A percentile compares a stretch with the other conserved stretches of the same genome.
These are phyloP conservation scores for Dromiciops gliroides DNA, from an alignment of 2,113 vertebrate genomes.

Conservation along the genomic window DNA sequence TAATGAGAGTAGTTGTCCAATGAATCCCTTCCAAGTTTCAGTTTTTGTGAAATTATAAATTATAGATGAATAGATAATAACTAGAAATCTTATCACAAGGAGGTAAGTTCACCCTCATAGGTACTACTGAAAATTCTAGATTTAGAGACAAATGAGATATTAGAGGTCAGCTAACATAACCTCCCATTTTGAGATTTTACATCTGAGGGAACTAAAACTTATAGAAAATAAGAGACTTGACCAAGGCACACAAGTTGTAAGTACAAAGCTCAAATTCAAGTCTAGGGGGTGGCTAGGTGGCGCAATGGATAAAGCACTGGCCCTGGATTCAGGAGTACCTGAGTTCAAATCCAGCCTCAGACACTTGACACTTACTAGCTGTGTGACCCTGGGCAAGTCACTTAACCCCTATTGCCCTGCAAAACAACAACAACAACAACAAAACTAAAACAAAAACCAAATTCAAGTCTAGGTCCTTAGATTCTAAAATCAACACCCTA, in stretches of 20 bases:
- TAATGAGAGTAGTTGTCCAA: background rate
- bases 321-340: too few species aligned
- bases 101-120: background rate
- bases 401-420: too few species aligned
- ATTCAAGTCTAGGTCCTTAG: background rate
- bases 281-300: too few species aligned
- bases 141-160: background rate
- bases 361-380: too few species aligned
- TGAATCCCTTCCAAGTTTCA: background rate
- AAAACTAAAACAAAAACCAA: background rate
- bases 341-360: too few species aligned
- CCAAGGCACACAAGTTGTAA: background rate
- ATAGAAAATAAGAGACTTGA: background rate
- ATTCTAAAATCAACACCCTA: background rate
- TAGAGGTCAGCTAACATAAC: background rate
- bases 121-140: background rate
- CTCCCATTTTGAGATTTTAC: background rate
- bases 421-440: too few species aligned
- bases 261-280: background rate
- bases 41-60: background rate
- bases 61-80: background rate
- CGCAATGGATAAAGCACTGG: too few species aligned
- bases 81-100: background rate
- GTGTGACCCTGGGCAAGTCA: too few species aligned
- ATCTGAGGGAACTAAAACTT: background rate